phyloP scores from a whole-genome alignment of 1,140 invertebrate species.

The Leptinotarsa undecemlineata region DNA sequence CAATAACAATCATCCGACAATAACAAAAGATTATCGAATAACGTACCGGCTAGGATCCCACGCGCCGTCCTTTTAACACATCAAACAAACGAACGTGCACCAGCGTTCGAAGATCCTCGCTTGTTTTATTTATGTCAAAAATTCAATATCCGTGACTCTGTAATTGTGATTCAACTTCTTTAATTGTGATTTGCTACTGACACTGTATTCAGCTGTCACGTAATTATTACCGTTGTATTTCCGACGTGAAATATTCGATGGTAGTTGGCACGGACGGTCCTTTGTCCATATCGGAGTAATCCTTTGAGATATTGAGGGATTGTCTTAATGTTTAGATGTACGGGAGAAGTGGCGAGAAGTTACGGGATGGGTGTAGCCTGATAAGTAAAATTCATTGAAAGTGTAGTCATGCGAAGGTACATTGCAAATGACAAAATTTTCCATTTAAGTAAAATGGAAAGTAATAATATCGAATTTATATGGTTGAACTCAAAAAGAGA shows the following conservation, averaged over 20 bases:
- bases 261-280: background rate
- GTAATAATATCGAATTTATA: too few relatives aligned
- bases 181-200: slow-evolving; percentile 20
- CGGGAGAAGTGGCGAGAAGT: background rate
- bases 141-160: slow-evolving; percentile 13
- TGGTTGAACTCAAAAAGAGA: too few relatives aligned
- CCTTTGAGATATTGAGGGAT: slow-evolving; percentile 15
- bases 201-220: slow-evolving; percentile 14
- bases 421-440: too few relatives aligned
- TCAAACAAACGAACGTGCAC: background rate
- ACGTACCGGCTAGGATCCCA: background rate
- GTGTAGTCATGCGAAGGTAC: too few relatives aligned
- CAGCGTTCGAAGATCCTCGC: background rate
- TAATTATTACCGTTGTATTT: slow-evolving; percentile 11
- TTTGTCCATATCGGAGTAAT: slow-evolving; percentile 7
- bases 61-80: background rate
- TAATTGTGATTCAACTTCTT: slow-evolving; percentile 16
- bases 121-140: background rate
- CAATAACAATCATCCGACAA: slow-evolving; percentile 7
- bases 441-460: too few relatives aligned
- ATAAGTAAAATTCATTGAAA: too few relatives aligned
- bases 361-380: background rate
- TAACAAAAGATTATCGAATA: slow-evolving; percentile 16
- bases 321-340: slow-evolving; percentile 1
- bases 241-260: slow-evolving; percentile 11